phyloP scores from a whole-genome alignment of 2,888 invertebrate genomes.

The Dicranocentrus wangi region DNA sequence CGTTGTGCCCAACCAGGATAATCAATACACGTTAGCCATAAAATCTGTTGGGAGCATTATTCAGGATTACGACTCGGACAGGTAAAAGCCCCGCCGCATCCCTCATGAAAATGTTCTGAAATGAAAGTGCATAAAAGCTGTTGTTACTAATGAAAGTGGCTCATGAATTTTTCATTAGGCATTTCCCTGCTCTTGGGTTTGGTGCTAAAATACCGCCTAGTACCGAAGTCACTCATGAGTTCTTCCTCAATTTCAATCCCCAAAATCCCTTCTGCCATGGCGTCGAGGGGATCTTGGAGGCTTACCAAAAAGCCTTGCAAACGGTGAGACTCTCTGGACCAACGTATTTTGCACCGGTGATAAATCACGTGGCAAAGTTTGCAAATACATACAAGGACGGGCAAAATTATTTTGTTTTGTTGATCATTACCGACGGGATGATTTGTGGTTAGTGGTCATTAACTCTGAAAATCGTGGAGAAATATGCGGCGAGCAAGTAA shows the following conservation, averaged over 20 bases:
- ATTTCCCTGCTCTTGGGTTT: slow-evolving; percentile 64
- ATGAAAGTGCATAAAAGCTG: background rate
- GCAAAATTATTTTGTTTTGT: slow-evolving; percentile 78
- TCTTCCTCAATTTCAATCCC: slow-evolving; percentile 76
- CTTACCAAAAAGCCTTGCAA: slow-evolving; percentile 75
- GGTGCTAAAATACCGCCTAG: slow-evolving; percentile 65
- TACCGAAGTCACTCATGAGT: slow-evolving; percentile 74
- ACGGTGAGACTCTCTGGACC: slow-evolving; percentile 75
- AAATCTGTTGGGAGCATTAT: slow-evolving; percentile 76
- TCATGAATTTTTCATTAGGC: slow-evolving; percentile 75
- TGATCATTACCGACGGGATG: slow-evolving; percentile 80
- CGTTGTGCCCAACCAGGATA: slow-evolving; percentile 75
- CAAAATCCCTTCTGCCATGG: slow-evolving; percentile 76
- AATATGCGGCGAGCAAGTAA: too few species aligned
- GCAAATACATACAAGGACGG: slow-evolving; percentile 76
- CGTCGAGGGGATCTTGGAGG: slow-evolving; percentile 75
- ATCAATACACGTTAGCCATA: slow-evolving; percentile 77
- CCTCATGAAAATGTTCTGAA: too few species aligned
- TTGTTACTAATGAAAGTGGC: background rate
- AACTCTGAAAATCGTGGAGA: background rate
- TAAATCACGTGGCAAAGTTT: slow-evolving; percentile 77
- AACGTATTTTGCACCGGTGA: slow-evolving; percentile 79
- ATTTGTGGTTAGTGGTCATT: slow-evolving; percentile 74
- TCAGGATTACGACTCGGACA: slow-evolving; percentile 74
- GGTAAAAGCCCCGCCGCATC: slow-evolving; percentile 12